Conservation (phyloP, 2,888 invertebrate species). For the Exocentrus adspersus region DNA sequence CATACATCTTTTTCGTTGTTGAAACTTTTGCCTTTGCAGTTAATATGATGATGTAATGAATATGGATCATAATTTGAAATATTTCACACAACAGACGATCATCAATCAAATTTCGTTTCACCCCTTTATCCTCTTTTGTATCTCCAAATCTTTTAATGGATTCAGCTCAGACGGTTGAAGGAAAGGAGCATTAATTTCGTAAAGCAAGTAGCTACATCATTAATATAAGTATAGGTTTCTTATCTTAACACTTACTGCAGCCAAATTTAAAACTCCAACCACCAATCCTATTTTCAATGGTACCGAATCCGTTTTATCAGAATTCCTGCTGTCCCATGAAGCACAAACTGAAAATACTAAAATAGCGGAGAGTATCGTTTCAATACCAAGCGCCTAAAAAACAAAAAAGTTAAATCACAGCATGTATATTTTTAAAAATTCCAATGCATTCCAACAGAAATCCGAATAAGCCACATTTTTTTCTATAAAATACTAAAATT, state of each 20-base stretch:
- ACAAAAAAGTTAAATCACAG: not conserved
- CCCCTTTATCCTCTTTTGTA: not conserved
- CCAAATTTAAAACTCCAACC: conserved; percentile 71
- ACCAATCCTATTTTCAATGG: conserved; percentile 75
- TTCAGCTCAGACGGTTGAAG: not conserved
- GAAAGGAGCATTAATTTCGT: not conserved
- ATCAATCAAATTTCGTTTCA: not conserved
- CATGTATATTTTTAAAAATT: too few relatives aligned
- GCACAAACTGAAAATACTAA: conserved; percentile 74
- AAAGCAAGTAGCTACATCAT: too few relatives aligned
- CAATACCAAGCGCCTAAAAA: conserved; percentile 69
- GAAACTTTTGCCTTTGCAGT: not conserved
- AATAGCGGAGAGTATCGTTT: conserved; percentile 71
- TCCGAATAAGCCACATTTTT: too few relatives aligned
- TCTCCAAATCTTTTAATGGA: not conserved
- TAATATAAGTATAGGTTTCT: not conserved
- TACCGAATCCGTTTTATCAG: conserved; percentile 70
- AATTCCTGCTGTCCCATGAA: conserved; percentile 76
- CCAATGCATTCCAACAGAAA: too few relatives aligned
- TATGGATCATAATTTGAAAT: not conserved
- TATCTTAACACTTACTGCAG: conserved; percentile 67
- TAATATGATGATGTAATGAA: not conserved
- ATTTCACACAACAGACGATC: not conserved
- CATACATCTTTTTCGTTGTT: not conserved
- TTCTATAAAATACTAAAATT: too few relatives aligned